Percentiles rank a stretch among this genome's conserved stretches.
These are phyloP conservation scores for Lanius ludovicianus DNA, from an alignment of 2,113 vertebrate genomes.

Conservation along the genomic window DNA sequence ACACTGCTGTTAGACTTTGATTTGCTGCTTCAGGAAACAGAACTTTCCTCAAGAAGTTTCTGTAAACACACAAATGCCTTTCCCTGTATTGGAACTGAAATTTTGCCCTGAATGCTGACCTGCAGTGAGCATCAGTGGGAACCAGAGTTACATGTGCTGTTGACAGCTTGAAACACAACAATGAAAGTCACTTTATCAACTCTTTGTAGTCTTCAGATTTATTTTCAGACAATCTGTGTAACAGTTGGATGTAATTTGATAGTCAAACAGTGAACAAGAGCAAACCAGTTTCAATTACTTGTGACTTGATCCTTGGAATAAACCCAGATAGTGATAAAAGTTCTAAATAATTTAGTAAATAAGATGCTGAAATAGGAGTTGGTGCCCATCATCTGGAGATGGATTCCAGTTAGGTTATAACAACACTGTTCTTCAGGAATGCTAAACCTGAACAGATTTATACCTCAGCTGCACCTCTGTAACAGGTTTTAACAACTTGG, in stretches of 20 bases:
- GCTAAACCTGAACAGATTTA: neutral
- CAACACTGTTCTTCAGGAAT: neutral
- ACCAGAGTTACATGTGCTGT: neutral
- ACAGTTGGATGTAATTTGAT: neutral
- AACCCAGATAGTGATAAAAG: neutral
- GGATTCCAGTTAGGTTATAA: neutral
- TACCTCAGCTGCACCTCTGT: neutral
- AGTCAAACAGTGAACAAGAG: neutral
- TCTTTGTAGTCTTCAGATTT: neutral
- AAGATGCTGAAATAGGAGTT: neutral
- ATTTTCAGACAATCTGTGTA: neutral
- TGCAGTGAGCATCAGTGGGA: neutral
- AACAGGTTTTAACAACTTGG: neutral
- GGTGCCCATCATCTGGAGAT: neutral
- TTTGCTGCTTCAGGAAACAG: neutral
- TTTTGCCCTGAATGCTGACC: neutral
- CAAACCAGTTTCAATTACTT: constrained; percentile 2
- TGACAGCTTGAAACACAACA: constrained; percentile 8
- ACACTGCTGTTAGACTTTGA: neutral
- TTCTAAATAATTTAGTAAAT: neutral
- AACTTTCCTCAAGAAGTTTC: neutral
- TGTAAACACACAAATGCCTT: neutral
- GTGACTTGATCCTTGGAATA: constrained; percentile 2
- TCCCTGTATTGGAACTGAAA: neutral
- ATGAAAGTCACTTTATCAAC: neutral